Percentiles rank a stretch among this genome's conserved stretches.
These are phyloP conservation scores for Puffinus mauretanicus DNA, from an alignment of 2,113 vertebrate species.

Conservation along the genomic window DNA sequence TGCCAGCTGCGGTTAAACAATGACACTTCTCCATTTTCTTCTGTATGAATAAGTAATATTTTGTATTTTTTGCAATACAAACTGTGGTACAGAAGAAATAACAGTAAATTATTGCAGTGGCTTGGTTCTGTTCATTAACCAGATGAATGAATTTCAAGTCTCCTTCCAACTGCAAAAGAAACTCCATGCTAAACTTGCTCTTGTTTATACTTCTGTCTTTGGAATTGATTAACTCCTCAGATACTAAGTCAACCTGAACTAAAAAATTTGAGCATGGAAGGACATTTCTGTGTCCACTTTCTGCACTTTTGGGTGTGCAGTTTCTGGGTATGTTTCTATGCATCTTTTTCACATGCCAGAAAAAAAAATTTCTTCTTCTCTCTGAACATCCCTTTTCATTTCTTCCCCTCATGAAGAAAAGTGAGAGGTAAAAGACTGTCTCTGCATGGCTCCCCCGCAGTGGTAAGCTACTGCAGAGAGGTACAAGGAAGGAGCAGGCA, in stretches of 20 bases:
- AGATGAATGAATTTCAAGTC: background rate
- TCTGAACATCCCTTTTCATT: background rate
- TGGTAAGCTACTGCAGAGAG: background rate
- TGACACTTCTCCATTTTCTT: background rate
- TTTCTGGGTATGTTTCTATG: background rate
- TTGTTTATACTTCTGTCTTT: background rate
- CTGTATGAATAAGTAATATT: background rate
- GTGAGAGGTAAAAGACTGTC: background rate
- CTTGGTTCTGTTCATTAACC: background rate
- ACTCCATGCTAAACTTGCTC: background rate
- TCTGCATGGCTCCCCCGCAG: background rate
- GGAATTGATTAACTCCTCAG: background rate
- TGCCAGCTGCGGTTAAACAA: background rate
- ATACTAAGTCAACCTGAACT: background rate
- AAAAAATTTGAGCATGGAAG: background rate
- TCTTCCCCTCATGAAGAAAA: background rate
- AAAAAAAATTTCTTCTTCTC: background rate
- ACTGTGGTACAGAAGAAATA: background rate
- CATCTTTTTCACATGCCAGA: background rate
- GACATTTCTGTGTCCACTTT: background rate
- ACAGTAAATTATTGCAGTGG: background rate
- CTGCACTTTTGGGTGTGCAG: background rate
- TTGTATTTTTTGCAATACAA: background rate
- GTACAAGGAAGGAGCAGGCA: background rate
- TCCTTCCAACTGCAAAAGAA: background rate